Percentiles rank a stretch among this genome's conserved stretches.
Evolutionary conservation across 1,140 invertebrate species (phyloP).

Genomic region (Drosophila gunungcola): DNA sequence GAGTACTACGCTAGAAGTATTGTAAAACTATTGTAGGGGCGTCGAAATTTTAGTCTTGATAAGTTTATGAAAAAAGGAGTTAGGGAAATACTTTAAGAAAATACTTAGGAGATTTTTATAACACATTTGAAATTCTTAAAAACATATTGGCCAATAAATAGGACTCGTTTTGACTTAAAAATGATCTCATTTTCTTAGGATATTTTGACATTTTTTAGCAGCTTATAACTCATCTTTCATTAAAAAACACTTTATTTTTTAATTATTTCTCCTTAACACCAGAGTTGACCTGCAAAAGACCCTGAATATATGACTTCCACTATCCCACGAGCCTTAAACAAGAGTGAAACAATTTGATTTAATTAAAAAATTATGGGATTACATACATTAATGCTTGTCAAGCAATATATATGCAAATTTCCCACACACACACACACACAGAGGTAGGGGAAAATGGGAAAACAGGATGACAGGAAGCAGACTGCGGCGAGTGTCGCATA

Average conservation of each 20-base stretch:
- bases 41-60: not conserved
- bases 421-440: conserved; percentile 30
- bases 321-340: conserved; percentile 36
- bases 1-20: too few species aligned
- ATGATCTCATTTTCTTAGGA: too few species aligned
- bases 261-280: not conserved
- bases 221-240: not conserved
- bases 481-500: conserved; percentile 77
- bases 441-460: conserved; percentile 14
- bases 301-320: conserved; percentile 10
- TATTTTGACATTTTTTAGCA: too few species aligned
- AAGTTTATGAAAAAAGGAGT: too few species aligned
- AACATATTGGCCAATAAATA: too few species aligned
- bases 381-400: conserved; percentile 82
- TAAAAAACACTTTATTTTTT: not conserved
- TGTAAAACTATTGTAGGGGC: not conserved
- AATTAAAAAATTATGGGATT: conserved; percentile 84
- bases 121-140: too few species aligned
- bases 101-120: too few species aligned
- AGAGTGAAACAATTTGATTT: conserved; percentile 79
- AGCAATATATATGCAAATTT: conserved; percentile 83
- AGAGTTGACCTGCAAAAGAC: not conserved
- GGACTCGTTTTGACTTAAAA: too few species aligned
- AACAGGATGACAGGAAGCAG: conserved; percentile 45
- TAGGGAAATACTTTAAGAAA: too few species aligned